Base-by-base conservation (phyloP, 2,797 vertebrate species). In the Nyctibius grandis region DNA sequence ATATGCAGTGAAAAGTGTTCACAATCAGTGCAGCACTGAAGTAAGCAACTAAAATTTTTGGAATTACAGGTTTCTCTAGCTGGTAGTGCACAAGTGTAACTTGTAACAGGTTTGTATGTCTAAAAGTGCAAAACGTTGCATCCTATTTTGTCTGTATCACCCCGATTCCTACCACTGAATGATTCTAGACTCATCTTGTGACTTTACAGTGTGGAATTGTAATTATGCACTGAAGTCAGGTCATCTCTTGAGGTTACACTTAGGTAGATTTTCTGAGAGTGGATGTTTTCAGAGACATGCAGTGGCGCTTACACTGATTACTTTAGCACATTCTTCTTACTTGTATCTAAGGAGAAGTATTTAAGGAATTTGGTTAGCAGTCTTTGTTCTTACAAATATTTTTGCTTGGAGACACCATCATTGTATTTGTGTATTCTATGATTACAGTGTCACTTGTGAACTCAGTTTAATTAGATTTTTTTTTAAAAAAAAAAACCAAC, bases 331-430 rank as follows among this genome's bases (percentile, higher is more conserved):
- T 96, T 96, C 93, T 96, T 95, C 63, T 12, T 90, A 45, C 69
- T 96, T 91, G 83, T 91, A 95, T 95, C 91, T 90, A 95, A 84
- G 95, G 78, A 91, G 65, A 96, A 81, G 65, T 83, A 94, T 97
- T 96, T 95, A 82, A 96, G 93, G 94, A 95, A 95, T 94, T 94
- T 92, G 60, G 76, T 86, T 94, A 94, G 72, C 72, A 73, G 78
- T 53, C 90, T 89, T 96, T 93, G 85, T 86, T 96, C 95, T 93
- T 88, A 53, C 45, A 95, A 87, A 95, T 92, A 89, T 93, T 94
- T 95, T 91, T 96, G 83, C 93, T 94, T 78, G 79, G 72, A 96
- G 91, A 94, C 85, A 89, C 69, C 34, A 26, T 85, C 38, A 4
- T 68, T 85, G 69, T 92, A 54, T 90, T 87, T 90, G 64, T 91